Evolutionary conservation across 2,888 invertebrate species (phyloP).

Genomic region (Thalpophila matura): DNA sequence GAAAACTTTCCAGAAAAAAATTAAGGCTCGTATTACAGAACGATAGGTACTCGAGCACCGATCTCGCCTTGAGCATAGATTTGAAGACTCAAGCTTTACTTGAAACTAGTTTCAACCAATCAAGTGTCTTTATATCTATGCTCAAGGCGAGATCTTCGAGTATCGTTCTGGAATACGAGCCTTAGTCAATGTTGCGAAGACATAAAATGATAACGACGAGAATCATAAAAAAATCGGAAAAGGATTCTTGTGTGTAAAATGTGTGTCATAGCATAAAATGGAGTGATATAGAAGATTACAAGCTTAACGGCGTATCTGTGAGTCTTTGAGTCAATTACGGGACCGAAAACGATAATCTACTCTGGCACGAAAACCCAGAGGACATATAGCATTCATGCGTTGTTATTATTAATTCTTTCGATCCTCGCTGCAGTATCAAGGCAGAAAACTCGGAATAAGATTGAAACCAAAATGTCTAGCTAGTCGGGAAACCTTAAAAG

Average conservation of each 20-base stretch:
- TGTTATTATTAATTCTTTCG: conserved; percentile 64
- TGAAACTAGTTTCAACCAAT: too few relatives aligned
- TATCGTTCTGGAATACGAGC: too few relatives aligned
- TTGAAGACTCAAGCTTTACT: too few relatives aligned
- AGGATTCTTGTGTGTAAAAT: conserved; percentile 2
- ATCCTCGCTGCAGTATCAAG: conserved; percentile 32
- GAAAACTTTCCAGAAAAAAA: too few relatives aligned
- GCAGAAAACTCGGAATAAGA: conserved; percentile 19
- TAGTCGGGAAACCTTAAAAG: conserved; percentile 37
- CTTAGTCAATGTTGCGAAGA: background rate
- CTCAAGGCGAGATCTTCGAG: too few relatives aligned
- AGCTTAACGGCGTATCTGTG: conserved; percentile 4
- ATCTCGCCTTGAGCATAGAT: too few relatives aligned
- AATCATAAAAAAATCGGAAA: background rate
- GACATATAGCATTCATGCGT: conserved; percentile 61
- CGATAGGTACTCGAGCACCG: too few relatives aligned
- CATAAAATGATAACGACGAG: conserved; percentile 3
- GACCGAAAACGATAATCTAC: conserved; percentile 45
- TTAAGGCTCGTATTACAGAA: too few relatives aligned
- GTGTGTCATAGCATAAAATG: conserved; percentile 6
- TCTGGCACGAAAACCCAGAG: conserved; percentile 31
- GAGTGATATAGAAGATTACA: conserved; percentile 18
- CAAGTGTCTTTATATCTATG: too few relatives aligned
- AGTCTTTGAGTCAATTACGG: conserved; percentile 39
- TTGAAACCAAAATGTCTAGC: conserved; percentile 13